Percentiles rank a stretch among this genome's conserved stretches.
Conservation (phyloP, 2,888 invertebrate genomes). For the Deilephila elpenor region DNA sequence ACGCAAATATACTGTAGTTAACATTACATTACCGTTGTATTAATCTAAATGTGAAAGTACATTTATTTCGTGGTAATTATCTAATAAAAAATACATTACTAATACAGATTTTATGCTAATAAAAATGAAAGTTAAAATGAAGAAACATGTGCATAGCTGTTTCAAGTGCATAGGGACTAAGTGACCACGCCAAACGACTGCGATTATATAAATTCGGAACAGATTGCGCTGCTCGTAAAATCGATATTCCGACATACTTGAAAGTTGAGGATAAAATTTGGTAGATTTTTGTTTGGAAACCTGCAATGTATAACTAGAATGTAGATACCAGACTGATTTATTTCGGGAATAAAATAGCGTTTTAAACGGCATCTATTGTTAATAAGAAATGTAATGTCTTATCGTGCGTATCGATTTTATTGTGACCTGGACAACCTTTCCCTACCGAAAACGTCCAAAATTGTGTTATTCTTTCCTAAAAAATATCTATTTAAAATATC, state of each 20-base stretch:
- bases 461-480: conserved; percentile 56
- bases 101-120: background rate
- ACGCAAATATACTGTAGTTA: too few species aligned
- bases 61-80: too few species aligned
- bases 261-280: background rate
- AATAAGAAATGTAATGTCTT: background rate
- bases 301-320: too few species aligned
- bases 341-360: background rate
- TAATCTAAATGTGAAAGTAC: too few species aligned
- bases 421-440: conserved; percentile 27
- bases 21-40: too few species aligned
- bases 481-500: conserved; percentile 77
- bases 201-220: background rate
- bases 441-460: conserved; percentile 44
- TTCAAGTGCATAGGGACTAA: background rate
- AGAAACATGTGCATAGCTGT: background rate
- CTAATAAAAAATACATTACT: too few species aligned
- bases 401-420: background rate
- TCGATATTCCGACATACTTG: background rate
- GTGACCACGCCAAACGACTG: background rate
- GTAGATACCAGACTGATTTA: too few species aligned
- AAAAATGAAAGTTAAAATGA: background rate
- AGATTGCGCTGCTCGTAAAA: background rate
- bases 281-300: too few species aligned
- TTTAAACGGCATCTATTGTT: background rate